Base-by-base conservation (phyloP, 2,113 vertebrate species). In the Aspidoscelis tigris region DNA sequence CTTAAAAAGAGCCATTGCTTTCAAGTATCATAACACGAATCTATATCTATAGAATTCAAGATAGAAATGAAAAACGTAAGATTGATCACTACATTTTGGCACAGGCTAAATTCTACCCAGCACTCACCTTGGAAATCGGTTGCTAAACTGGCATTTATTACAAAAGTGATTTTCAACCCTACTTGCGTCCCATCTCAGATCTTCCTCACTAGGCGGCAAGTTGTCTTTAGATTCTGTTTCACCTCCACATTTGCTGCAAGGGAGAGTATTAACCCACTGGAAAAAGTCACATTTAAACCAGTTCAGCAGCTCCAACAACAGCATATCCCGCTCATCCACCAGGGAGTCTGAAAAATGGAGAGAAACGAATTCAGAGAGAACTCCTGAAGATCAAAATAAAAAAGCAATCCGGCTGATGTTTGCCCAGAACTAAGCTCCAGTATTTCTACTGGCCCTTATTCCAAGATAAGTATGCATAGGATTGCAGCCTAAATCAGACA, bases 251-350 rank as follows among this genome's bases (percentile, higher is more conserved):
- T 81, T 95, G 83, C 91, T 95, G 91, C 99, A 99, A 39, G 95
- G 94, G 80, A 99, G 91, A 80, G 68, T 93, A 95, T 99, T 93
- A 61, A 99, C 98, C 99, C 99, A 99, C 11, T 88, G 95, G 92
- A 99, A 99, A 96, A 99, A 99, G 55, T 97, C 95, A 81, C 93
- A 92, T 90, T 99, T 99, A 96, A 99, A 99, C 99, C 99, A 99
- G 41, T 95, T 91, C 76, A 99, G 94, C 82, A 99, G 94, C 91
- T 99, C 98, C 91, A 99, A 90, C 91, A 99, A 85, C 91, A 99
- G 89, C 90, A 99, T 97, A 87, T 99, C 98, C 16, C 97, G 96
- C 64, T 97, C 93, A 82, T 88, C 96, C 79, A 98, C 78, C 89
- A 93, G 95, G 66, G 94, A 94, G 20, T 93, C 99, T 99, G 82